Evolutionary conservation across 1,140 invertebrate genomes (phyloP).

Genomic region (Berghia stephanieae): DNA sequence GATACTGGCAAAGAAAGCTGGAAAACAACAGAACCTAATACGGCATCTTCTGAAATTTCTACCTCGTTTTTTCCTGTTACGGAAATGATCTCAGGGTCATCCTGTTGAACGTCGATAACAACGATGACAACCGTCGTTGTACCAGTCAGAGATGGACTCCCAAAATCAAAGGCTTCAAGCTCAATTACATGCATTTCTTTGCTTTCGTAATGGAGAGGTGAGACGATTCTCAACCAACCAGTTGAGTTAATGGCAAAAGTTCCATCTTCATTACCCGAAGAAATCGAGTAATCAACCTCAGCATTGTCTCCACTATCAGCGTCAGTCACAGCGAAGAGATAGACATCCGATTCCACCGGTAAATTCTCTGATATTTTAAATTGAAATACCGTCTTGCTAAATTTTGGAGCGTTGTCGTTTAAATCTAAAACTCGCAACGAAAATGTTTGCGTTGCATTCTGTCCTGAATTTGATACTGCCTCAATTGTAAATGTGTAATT

Average conservation of each 20-base stretch:
- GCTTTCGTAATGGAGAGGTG: not conserved
- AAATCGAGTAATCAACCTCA: not conserved
- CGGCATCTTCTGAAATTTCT: not conserved
- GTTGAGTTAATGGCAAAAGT: not conserved
- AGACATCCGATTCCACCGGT: not conserved
- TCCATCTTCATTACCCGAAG: not conserved
- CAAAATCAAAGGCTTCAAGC: not conserved
- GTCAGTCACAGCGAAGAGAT: not conserved
- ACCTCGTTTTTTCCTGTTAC: not conserved
- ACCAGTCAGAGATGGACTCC: not conserved
- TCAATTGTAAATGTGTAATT: not conserved
- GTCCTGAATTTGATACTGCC: not conserved
- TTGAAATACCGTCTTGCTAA: not conserved
- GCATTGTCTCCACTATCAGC: not conserved
- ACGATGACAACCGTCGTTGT: not conserved
- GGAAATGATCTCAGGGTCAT: not conserved
- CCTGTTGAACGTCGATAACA: not conserved
- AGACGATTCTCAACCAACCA: not conserved
- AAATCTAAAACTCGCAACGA: constrained; percentile 1
- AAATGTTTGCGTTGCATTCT: not conserved
- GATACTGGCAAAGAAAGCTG: too few species aligned
- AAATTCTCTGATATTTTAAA: not conserved
- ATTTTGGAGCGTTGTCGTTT: constrained; percentile 24
- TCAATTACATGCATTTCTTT: too few species aligned
- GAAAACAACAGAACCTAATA: not conserved